Base-by-base conservation (phyloP, 2,113 vertebrate species). In the Symphodus melops region DNA sequence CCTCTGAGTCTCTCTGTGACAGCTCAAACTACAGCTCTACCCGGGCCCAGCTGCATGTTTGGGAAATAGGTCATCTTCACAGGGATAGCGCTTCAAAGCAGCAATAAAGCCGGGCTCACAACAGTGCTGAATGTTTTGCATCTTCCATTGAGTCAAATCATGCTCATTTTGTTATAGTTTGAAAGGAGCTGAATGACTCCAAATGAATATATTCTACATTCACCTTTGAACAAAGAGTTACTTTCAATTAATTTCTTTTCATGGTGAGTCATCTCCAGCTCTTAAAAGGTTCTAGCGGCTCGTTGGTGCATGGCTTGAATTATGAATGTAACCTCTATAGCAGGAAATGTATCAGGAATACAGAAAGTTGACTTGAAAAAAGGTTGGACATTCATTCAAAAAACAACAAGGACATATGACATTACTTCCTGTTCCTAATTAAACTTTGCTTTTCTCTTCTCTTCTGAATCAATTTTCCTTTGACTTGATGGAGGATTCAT, bases 1-100 rank as follows among this genome's bases (percentile, higher is more conserved):
- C 82, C 66, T 20, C 55, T 59, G 77, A 56, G 41, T 68, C 81
- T 68, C 44, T 62, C 61, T 63, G 77, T 75, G 83, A 82, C 79
- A 68, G 75, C 84, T 83, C 72, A 67, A 75, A 64, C 81, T 62
- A 74, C 71, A 75, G 51, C 69, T 68, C 65, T 58, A 67, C 54
- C 14, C 5, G 33, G 64, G 62, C 72, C 41, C 16, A 66, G 48
- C 51, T 48, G 51, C 53, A 83, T 86, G 84, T 91, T 73, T 72
- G 66, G 66, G 67, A 89, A 90, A 90, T 88, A 76, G 88, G 84
- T 86, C 83, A 88, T 89, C 82, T 72, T 88, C 73, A 80, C 73
- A 62, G 20, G 73, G 61, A 75, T 58, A 67, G 56, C 49, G 81
- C 82, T 90, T 89, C 84, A 91, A 88, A 89, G 85, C 74, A n/a